These are phyloP conservation scores for Synodontis membranacea DNA, from an alignment of 2,113 vertebrate genomes.

Conservation along the genomic window DNA sequence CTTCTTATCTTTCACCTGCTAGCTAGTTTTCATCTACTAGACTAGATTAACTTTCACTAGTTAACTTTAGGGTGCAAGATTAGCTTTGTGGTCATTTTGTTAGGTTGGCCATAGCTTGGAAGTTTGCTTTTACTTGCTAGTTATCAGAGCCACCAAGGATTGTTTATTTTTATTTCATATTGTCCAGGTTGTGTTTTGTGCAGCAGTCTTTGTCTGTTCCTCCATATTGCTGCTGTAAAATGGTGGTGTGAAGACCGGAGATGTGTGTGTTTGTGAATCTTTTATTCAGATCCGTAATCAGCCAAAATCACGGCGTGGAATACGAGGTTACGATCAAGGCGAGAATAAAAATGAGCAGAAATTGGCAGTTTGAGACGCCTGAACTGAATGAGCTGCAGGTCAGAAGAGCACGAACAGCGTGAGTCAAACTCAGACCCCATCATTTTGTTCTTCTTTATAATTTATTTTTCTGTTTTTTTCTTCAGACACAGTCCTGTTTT, in stretches of 20 bases:
- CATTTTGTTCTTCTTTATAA: background rate
- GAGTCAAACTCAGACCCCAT: slow-evolving; percentile 8
- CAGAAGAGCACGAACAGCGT: background rate
- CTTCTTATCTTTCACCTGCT: background rate
- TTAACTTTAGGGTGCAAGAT: too few relatives aligned
- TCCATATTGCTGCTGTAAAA: background rate
- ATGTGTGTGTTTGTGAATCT: slow-evolving; percentile 20
- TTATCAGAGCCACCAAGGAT: background rate
- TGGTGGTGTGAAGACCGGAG: background rate
- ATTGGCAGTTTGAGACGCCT: slow-evolving; percentile 62
- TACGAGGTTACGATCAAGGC: slow-evolving; percentile 61
- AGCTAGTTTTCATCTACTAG: background rate
- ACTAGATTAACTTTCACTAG: background rate
- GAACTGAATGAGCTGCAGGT: slow-evolving; percentile 2
- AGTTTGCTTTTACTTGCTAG: background rate
- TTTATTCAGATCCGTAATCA: slow-evolving; percentile 63
- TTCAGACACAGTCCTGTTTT: background rate
- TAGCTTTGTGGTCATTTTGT: background rate
- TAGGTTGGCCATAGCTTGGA: background rate
- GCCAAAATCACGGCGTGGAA: slow-evolving; percentile 63
- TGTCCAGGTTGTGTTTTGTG: background rate
- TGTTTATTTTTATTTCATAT: background rate
- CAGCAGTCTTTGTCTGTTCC: background rate
- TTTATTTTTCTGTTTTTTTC: background rate
- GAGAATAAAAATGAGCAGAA: slow-evolving; percentile 51